Evolutionary conservation across 1,140 invertebrate genomes (phyloP).

Genomic region (Nomia melanderi): DNA sequence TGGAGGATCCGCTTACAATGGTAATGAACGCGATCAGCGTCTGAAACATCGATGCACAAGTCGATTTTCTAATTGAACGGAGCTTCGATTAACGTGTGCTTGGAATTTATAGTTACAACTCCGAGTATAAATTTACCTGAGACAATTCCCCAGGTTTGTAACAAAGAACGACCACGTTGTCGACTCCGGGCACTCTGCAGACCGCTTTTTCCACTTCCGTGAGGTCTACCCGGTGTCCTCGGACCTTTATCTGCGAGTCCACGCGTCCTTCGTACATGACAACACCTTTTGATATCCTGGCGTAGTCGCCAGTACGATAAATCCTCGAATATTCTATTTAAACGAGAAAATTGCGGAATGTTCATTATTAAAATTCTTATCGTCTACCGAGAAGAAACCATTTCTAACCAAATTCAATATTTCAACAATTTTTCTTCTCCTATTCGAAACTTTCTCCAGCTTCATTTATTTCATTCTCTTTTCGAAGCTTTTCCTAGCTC

Average conservation of each 20-base stretch:
- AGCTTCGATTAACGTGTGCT: not conserved
- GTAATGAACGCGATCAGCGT: constrained; percentile 88
- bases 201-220: constrained; percentile 90
- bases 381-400: too few species aligned
- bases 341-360: not conserved
- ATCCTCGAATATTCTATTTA: constrained; percentile 84
- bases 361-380: too few species aligned
- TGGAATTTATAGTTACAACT: too few species aligned
- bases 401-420: too few species aligned
- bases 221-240: constrained; percentile 92
- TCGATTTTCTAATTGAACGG: not conserved
- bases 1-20: constrained; percentile 78
- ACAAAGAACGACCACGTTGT: constrained; percentile 88
- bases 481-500: too few species aligned
- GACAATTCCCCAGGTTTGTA: constrained; percentile 88
- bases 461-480: too few species aligned
- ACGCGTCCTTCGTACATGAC: constrained; percentile 90
- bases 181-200: constrained; percentile 81
- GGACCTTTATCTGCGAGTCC: constrained; percentile 93
- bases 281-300: constrained; percentile 86
- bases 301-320: constrained; percentile 93
- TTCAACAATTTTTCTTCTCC: too few species aligned
- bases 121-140: constrained; percentile 75
- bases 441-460: too few species aligned
- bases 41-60: constrained; percentile 74